A percentile compares a stretch with the other conserved stretches of the same genome.
These are phyloP conservation scores for Eidolon helvum DNA, from an alignment of 2,113 vertebrate genomes.

Conservation along the genomic window DNA sequence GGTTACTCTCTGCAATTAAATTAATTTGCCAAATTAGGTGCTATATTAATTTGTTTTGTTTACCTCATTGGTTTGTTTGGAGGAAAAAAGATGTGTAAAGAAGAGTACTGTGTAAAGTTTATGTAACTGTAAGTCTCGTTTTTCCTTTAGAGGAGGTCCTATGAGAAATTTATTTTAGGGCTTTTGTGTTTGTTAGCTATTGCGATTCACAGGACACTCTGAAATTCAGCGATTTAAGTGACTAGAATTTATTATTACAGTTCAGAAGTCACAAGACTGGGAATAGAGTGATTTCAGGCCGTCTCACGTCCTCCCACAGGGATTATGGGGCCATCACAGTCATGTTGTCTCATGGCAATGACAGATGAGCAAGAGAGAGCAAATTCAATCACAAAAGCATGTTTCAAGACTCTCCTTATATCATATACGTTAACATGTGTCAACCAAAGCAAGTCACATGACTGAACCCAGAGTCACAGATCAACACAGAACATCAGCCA, in stretches of 20 bases:
- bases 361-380: not conserved
- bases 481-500: not conserved
- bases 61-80: not conserved
- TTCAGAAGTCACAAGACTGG: not conserved
- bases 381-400: not conserved
- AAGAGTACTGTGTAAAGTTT: not conserved
- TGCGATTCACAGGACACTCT: not conserved
- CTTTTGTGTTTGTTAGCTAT: not conserved
- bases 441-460: not conserved
- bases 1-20: not conserved
- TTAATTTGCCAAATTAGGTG: not conserved
- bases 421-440: not conserved
- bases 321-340: not conserved
- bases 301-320: not conserved
- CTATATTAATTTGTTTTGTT: not conserved
- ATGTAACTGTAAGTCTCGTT: not conserved
- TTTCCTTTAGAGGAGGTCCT: not conserved
- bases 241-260: not conserved
- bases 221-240: not conserved
- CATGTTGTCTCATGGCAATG: not conserved
- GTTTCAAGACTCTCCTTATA: not conserved
- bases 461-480: not conserved
- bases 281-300: not conserved
- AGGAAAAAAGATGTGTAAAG: not conserved
- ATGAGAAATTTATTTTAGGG: not conserved